Evolutionary conservation across 2,888 invertebrate species (phyloP), one percentile per base, ranked within the genome.

Genomic region (Dasysyrphus tricinctus): DNA sequence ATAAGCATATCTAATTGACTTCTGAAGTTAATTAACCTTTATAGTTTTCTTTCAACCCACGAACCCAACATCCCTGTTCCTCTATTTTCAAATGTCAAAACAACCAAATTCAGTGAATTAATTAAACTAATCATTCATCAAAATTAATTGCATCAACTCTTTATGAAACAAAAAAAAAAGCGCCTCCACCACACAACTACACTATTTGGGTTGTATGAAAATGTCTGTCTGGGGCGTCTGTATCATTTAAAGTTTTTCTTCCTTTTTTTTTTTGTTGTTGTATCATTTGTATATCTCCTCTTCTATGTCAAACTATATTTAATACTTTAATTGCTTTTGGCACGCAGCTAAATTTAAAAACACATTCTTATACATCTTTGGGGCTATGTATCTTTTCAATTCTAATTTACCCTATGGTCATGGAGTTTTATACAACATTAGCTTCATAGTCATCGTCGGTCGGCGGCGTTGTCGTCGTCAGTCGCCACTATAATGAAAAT

Each of bases 311-410:
- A 77, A 73, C 44, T 42, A 80, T 77, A 56, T 85, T 80, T 69
- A 80, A 80, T 80, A 74, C 73, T 77, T 78, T 80, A 85, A 85
- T 85, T 85, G 85, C 81, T 80, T 47, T 77, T 81, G 85, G 85
- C 81, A 85, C 85, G 80, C 85, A 85, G 67, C 77, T 85, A 77
- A 80, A 78, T 85, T 85, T 63, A 74, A 85, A 57, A 73, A 77
- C 49, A 77, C 61, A 47, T 51, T 72, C 5, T 9, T 44, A 19
- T 57, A 51, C 76, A 34, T 65, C 65, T 57, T 69, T 65, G 39
- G 49, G 39, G 49, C 69, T 54, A 16, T 56, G 49, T 51, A 61
- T 61, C 63, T 63, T 51, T 72, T 67, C 49, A 77, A 81, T 81
- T 70, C 67, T 65, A 32, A 70, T 67, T 24, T 56, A 63, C 44